phyloP scores from a whole-genome alignment of 2,797 vertebrate genomes.

The Erethizon dorsatum region DNA sequence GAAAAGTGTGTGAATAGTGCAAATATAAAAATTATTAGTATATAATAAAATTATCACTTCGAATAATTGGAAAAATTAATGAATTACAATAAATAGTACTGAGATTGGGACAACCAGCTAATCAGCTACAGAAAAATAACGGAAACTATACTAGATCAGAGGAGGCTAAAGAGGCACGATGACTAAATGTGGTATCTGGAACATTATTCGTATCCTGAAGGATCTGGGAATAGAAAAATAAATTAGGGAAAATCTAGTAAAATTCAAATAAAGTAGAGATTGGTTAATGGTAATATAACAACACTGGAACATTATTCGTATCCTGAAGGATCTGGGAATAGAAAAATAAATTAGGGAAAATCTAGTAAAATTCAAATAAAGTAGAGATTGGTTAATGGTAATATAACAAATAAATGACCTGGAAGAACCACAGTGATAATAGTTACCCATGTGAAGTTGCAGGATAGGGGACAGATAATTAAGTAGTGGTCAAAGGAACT shows the following conservation, averaged over 20 bases:
- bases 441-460: background rate
- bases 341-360: background rate
- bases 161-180: no score
- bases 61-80: no score
- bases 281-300: no score
- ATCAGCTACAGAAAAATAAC: background rate
- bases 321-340: background rate
- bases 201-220: no score
- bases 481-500: background rate
- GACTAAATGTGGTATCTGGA: no score
- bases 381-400: background rate
- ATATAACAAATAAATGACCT: background rate
- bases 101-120: background rate
- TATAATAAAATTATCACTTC: background rate
- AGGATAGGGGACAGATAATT: background rate
- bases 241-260: no score
- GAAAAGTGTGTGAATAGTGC: background rate
- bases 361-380: background rate
- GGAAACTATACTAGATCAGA: slow-evolving; percentile 26
- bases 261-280: no score
- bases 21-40: background rate
- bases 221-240: no score
- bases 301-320: background rate
- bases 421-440: background rate
- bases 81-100: background rate